Evolutionary conservation across 1,140 invertebrate species (phyloP), one percentile per base, ranked within the genome.

Genomic region (Potamilus streckersoni): DNA sequence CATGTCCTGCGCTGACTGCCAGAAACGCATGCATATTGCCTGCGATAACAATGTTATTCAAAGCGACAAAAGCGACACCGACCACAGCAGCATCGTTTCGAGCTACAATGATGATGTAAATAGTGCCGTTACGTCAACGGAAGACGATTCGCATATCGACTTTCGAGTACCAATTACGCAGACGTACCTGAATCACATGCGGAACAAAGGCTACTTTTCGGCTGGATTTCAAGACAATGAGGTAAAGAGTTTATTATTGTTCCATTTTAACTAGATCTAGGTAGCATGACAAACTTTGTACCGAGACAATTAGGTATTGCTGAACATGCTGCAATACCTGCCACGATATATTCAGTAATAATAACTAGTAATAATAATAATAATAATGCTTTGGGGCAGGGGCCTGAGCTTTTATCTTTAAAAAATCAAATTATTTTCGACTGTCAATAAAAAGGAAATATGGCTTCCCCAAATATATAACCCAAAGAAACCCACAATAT

Each of bases 1-100:
- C 57, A 93, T 97, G 83, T 95, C 96, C 79, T 97, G 96, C 88
- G 93, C 95, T n/a, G 96, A 97, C 86, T 97, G 96, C 89, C 96
- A 97, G 86, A 94, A 96, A 85, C 93, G 95, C 74, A 95, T 96
- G 80, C 93, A 95, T 81, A 94, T 95, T 68, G 93, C 60, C 11
- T 74, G 79, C 20, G 83, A 82, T 23, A 56, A 27, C 15, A 16
- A 58, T 15, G 20, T 38, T 1, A 77, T 68, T 63, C 15, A 67
- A 4, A 73, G 72, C 66, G 81, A 80, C 79, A 83, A 85, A 65
- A 83, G 83, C 81, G 69, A 76, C 49, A 74, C 78, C 55, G 72
- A 76, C 56, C 71, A 72, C 16, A 68, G 69, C 27, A 2, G 69
- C 27, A 2, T n/a, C 59, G n/a, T 55, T 69, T 15, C n/a, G 38